Evolutionary conservation across 2,113 vertebrate genomes (phyloP).

Genomic region (Pomatorhinus ruficollis): DNA sequence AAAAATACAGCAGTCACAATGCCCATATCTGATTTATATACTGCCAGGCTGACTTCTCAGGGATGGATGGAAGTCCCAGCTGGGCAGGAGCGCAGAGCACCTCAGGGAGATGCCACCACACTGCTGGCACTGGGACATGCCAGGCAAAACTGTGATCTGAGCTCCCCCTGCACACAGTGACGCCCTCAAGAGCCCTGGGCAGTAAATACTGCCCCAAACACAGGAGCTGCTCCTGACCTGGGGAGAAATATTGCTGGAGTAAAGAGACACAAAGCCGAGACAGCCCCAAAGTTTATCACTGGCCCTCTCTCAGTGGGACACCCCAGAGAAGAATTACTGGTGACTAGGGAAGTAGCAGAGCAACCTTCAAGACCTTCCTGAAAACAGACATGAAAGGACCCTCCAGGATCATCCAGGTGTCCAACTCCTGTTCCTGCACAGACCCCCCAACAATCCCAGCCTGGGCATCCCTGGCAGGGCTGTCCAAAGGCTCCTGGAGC

Average conservation of each 20-base stretch:
- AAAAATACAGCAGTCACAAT: not conserved
- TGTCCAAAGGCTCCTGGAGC: not conserved
- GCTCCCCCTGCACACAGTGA: not conserved
- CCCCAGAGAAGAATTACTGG: not conserved
- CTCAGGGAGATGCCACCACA: not conserved
- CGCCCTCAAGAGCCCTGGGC: fast-evolving
- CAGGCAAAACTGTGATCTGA: not conserved
- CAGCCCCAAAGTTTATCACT: not conserved
- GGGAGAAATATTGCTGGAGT: not conserved
- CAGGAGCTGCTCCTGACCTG: not conserved
- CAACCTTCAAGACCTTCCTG: not conserved
- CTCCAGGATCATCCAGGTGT: not conserved
- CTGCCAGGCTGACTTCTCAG: not conserved
- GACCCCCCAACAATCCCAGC: fast-evolving
- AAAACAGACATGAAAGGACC: not conserved
- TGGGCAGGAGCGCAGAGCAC: fast-evolving
- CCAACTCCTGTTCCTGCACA: fast-evolving
- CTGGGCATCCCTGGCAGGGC: not conserved
- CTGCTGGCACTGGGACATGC: not conserved
- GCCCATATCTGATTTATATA: not conserved
- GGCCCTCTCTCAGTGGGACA: not conserved
- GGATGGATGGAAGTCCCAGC: not conserved
- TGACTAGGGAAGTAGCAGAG: not conserved
- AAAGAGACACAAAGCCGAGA: not conserved
- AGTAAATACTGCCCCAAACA: fast-evolving